These are phyloP conservation scores for Lindbergichthys nudifrons DNA, from an alignment of 2,797 vertebrate species.

Conservation along the genomic window DNA sequence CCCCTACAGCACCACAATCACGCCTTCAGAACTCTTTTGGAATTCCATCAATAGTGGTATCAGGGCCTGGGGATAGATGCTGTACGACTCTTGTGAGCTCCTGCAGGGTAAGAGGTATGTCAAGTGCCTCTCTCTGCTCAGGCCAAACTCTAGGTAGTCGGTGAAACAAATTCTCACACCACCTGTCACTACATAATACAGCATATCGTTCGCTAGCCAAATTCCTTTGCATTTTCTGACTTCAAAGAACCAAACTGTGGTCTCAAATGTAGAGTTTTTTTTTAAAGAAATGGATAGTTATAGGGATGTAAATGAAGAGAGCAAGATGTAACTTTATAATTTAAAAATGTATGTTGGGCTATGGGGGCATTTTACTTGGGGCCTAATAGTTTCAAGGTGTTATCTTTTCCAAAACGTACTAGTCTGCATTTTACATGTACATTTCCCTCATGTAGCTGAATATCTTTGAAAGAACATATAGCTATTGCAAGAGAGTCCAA, in stretches of 20 bases:
- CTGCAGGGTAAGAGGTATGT: conserved; percentile 64
- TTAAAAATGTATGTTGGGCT: conserved; percentile 11
- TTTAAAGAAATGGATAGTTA: conserved; percentile 17
- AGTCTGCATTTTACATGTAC: conserved; percentile 21
- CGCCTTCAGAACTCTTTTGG: conserved; percentile 59
- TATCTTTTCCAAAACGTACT: conserved; percentile 16
- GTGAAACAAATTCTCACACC: conserved; percentile 67
- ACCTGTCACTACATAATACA: conserved; percentile 54
- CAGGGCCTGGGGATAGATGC: conserved; percentile 52
- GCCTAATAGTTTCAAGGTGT: conserved; percentile 15
- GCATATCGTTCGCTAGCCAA: conserved; percentile 39
- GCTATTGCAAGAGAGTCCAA: conserved; percentile 17
- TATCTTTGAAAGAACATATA: conserved; percentile 23
- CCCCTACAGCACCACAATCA: conserved; percentile 35
- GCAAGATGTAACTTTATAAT: conserved; percentile 16
- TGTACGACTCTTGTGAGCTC: conserved; percentile 54
- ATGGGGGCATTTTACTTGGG: conserved; percentile 30
- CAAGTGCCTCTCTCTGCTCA: conserved; percentile 56
- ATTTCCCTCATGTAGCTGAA: conserved; percentile 1
- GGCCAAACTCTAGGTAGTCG: conserved; percentile 57
- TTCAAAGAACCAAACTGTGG: conserved; percentile 26
- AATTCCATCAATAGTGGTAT: conserved; percentile 55
- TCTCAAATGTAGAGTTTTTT: conserved; percentile 33
- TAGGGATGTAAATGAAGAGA: neutral
- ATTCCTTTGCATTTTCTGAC: conserved; percentile 33